These are phyloP conservation scores for Malurus elegans DNA, from an alignment of 2,113 vertebrate species.

Conservation along the genomic window DNA sequence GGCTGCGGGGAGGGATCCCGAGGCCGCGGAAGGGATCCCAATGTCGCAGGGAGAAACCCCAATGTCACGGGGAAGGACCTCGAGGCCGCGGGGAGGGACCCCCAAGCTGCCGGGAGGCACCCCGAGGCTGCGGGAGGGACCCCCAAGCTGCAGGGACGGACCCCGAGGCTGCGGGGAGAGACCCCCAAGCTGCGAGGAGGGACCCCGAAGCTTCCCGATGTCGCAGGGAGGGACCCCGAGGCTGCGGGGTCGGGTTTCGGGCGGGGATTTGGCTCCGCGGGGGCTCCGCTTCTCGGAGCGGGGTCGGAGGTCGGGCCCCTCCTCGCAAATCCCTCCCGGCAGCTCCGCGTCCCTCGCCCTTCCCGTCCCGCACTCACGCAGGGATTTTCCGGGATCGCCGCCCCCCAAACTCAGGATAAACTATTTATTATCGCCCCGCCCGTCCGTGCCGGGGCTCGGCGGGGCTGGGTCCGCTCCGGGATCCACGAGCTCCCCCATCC, in stretches of 20 bases:
- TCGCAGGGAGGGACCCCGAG: neutral
- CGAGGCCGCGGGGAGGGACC: no score
- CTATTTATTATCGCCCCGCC: slow-evolving; percentile 63
- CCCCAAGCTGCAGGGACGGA: no score
- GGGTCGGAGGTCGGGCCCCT: accelerated
- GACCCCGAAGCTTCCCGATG: no score
- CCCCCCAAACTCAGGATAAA: slow-evolving; percentile 62
- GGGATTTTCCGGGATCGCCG: neutral
- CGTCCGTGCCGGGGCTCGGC: neutral
- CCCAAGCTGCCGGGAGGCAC: no score
- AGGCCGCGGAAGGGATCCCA: no score
- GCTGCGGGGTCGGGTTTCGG: neutral
- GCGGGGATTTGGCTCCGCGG: accelerated
- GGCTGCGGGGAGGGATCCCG: neutral
- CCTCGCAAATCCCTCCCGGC: neutral
- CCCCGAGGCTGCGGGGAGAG: neutral
- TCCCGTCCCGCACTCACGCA: accelerated
- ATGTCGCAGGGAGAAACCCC: no score
- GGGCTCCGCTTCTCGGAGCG: accelerated
- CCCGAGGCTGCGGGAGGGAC: neutral
- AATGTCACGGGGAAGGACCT: no score
- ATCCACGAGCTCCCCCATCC: neutral
- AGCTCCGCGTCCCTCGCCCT: accelerated
- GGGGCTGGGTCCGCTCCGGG: neutral
- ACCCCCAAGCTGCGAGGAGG: no score